Conservation (phyloP, 2,113 vertebrate genomes). For the Ursus arctos region DNA sequence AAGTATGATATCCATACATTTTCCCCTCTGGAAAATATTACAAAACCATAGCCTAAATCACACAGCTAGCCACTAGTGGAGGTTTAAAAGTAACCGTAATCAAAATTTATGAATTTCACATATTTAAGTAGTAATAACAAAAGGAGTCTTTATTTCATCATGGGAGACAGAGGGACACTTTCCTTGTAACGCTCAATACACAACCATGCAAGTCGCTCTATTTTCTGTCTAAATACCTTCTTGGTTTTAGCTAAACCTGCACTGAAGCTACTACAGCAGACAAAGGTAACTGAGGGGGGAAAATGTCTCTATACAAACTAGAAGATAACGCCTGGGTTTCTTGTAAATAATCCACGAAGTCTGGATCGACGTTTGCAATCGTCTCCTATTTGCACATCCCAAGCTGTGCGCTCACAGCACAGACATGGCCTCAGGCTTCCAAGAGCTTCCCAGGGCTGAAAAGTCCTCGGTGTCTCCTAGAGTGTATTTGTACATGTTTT, state of each 20-base stretch:
- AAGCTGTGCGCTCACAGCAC: neutral
- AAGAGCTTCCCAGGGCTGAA: neutral
- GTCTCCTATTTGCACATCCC: neutral
- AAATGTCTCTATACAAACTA: neutral
- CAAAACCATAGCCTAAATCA: neutral
- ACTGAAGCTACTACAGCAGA: neutral
- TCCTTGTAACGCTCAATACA: neutral
- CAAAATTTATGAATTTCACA: neutral
- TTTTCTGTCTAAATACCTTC: neutral
- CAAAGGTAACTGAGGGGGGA: neutral
- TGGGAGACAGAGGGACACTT: neutral
- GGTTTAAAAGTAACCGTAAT: constrained; percentile 6
- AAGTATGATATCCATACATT: neutral
- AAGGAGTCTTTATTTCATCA: neutral
- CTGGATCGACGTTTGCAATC: neutral
- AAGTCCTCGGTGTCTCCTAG: neutral
- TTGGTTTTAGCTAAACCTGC: neutral
- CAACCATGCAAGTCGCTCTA: neutral
- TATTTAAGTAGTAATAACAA: neutral
- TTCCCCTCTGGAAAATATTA: neutral
- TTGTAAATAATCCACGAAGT: neutral
- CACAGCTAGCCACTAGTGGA: neutral
- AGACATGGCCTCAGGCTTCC: neutral
- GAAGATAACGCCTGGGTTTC: constrained; percentile 14
- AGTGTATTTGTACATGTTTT: neutral